Percentiles rank a stretch among this genome's conserved stretches.
Conservation (phyloP, 1,140 invertebrate species). For the Microplitis mediator region DNA sequence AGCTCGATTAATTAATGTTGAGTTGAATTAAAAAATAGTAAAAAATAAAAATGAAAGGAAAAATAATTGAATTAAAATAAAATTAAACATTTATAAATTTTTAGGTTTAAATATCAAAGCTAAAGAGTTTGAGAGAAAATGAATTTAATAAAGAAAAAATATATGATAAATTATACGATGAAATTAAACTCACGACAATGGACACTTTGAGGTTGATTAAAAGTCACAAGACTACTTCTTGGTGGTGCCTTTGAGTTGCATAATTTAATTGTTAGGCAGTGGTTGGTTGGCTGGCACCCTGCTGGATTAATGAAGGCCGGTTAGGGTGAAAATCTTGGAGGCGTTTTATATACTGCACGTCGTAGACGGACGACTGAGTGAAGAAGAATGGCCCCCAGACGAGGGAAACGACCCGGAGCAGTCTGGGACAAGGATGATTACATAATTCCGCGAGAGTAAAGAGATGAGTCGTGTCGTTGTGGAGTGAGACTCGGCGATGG, state of each 20-base stretch:
- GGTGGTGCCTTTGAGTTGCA: slow-evolving; percentile 3
- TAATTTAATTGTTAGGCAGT: slow-evolving; percentile 19
- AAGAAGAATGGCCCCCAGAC: slow-evolving; percentile 20
- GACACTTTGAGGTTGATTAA: slow-evolving; percentile 11
- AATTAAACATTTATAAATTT: too few relatives aligned
- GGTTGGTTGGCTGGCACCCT: not conserved
- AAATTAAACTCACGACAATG: slow-evolving; percentile 6
- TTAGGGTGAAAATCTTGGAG: slow-evolving; percentile 12
- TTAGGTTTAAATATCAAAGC: too few relatives aligned
- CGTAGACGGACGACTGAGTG: not conserved
- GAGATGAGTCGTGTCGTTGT: not conserved
- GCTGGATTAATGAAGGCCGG: slow-evolving; percentile 8
- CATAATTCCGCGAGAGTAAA: slow-evolving; percentile 23
- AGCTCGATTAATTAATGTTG: not conserved
- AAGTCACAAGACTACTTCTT: not conserved
- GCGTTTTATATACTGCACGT: not conserved
- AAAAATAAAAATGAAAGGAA: too few relatives aligned
- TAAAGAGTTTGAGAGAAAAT: not conserved
- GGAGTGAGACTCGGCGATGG: not conserved
- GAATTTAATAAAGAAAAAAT: not conserved
- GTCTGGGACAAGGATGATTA: slow-evolving; percentile 25
- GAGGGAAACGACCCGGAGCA: slow-evolving; percentile 8
- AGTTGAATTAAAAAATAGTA: not conserved
- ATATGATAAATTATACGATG: not conserved
- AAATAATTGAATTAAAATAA: too few relatives aligned